phyloP scores from a whole-genome alignment of 2,113 vertebrate genomes.

The Semnornis frantzii region DNA sequence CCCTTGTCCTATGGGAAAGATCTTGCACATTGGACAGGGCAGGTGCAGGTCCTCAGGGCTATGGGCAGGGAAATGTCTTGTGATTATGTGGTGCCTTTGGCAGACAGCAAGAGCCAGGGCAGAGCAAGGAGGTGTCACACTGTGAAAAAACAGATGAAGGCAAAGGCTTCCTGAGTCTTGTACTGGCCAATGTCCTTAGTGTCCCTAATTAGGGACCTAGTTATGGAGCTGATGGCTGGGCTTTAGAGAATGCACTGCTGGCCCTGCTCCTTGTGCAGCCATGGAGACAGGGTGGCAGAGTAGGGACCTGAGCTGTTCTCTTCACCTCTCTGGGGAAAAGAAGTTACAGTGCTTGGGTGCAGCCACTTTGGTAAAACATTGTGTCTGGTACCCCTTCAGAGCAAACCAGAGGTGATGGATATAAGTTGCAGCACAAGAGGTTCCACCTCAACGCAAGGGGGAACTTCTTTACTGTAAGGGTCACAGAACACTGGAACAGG shows the following conservation, averaged over 20 bases:
- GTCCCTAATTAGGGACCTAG: background rate
- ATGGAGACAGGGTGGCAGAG: rapidly evolving
- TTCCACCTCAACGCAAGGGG: too few species aligned
- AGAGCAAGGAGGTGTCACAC: background rate
- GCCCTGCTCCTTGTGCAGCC: background rate
- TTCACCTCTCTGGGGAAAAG: background rate
- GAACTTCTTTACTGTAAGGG: too few species aligned
- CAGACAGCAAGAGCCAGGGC: background rate
- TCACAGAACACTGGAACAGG: too few species aligned
- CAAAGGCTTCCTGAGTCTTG: background rate
- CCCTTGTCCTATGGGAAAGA: background rate
- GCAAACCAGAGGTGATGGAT: rapidly evolving
- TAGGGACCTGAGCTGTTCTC: rapidly evolving
- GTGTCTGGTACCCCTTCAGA: background rate
- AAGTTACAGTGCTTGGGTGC: rapidly evolving
- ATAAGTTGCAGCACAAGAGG: too few species aligned
- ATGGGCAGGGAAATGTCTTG: background rate
- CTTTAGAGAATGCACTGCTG: rapidly evolving
- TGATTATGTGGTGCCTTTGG: background rate
- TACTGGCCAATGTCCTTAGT: background rate
- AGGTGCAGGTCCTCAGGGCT: too few species aligned
- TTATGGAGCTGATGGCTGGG: background rate
- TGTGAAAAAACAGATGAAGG: background rate
- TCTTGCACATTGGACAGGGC: rapidly evolving
- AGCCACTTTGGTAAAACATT: too few species aligned